These are phyloP conservation scores for Sphaerophoria taeniata DNA, from an alignment of 2,888 invertebrate species.

Conservation along the genomic window DNA sequence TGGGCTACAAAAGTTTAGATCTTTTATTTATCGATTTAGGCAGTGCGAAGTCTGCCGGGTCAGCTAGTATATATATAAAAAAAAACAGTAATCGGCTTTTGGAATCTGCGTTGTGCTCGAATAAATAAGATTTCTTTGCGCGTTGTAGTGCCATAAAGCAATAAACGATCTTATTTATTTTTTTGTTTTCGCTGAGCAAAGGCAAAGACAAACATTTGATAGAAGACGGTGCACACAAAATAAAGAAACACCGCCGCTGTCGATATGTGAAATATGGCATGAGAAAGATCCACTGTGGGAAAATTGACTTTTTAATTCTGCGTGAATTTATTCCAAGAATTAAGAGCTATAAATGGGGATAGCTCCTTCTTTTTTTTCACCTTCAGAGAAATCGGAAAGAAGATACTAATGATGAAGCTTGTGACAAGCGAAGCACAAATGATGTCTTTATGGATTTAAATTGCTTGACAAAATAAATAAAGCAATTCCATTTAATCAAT, in stretches of 20 bases:
- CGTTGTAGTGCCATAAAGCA: not conserved
- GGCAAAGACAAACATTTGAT: not conserved
- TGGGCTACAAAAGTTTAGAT: no score
- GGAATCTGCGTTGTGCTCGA: not conserved
- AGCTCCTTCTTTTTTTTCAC: not conserved
- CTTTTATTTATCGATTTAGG: no score
- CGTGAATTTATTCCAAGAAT: constrained; percentile 45
- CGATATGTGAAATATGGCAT: constrained; percentile 7
- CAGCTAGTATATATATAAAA: no score
- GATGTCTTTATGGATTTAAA: constrained; percentile 56
- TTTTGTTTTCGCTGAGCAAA: not conserved
- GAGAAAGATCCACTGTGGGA: constrained; percentile 64
- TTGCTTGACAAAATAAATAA: constrained; percentile 36
- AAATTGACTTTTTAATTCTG: constrained; percentile 39
- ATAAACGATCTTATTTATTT: not conserved
- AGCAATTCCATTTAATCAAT: constrained; percentile 13
- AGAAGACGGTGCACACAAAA: not conserved
- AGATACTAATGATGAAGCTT: constrained; percentile 17
- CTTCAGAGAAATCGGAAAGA: constrained; percentile 5
- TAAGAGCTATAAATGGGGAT: constrained; percentile 39
- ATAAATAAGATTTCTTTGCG: constrained; percentile 5
- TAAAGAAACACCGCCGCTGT: not conserved
- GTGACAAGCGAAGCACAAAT: constrained; percentile 28
- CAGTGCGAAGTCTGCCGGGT: no score
- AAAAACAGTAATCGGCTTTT: constrained; percentile 15